Conservation (phyloP, 2,888 invertebrate species). For the Brenthis daphne region DNA sequence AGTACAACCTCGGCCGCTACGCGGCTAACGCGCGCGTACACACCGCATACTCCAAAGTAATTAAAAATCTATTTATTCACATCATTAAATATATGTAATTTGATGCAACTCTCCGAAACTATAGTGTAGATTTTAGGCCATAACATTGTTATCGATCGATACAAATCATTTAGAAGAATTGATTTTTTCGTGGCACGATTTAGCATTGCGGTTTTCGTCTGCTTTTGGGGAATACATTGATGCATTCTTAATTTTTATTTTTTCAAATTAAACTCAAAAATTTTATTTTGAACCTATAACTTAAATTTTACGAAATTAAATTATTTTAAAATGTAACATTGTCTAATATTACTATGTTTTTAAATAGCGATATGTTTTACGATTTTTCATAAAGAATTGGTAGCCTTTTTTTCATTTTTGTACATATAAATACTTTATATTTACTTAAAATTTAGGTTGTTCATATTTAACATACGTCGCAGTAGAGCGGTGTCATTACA, state of each 20-base stretch:
- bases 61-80: conserved; percentile 28
- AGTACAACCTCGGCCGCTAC: conserved; percentile 66
- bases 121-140: background rate
- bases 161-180: conserved; percentile 56
- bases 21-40: conserved; percentile 68
- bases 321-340: too few species aligned
- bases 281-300: background rate
- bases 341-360: too few species aligned
- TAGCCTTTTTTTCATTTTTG: too few species aligned
- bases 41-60: conserved; percentile 45
- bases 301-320: too few species aligned
- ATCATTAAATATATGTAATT: conserved; percentile 35
- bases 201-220: conserved; percentile 49
- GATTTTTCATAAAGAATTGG: too few species aligned
- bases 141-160: conserved; percentile 25
- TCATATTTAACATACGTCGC: background rate
- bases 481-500: background rate
- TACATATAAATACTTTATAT: background rate
- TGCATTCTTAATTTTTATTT: conserved; percentile 8
- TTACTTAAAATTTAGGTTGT: background rate
- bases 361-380: too few species aligned
- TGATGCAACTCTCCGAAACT: conserved; percentile 30
- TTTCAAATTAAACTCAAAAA: background rate
- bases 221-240: conserved; percentile 41
- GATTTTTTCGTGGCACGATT: conserved; percentile 62